These are phyloP conservation scores for Limulus polyphemus DNA, from an alignment of 2,888 invertebrate genomes.

Conservation along the genomic window DNA sequence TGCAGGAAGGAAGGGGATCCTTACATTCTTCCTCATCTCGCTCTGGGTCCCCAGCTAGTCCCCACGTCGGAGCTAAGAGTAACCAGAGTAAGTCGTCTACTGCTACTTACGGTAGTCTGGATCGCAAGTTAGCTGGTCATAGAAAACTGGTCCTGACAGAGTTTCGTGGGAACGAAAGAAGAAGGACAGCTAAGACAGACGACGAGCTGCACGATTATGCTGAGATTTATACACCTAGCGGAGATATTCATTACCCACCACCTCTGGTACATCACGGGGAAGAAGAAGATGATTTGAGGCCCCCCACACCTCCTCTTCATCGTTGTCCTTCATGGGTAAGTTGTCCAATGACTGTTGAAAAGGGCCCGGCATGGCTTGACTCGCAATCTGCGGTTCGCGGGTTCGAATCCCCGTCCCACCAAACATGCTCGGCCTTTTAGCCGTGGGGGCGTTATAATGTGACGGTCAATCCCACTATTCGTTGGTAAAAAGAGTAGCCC, in stretches of 20 bases:
- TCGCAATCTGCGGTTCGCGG: too few relatives aligned
- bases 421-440: too few relatives aligned
- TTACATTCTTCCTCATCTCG: background rate
- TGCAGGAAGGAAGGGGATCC: background rate
- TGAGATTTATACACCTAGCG: slow-evolving; percentile 83
- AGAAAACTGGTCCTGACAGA: slow-evolving; percentile 12
- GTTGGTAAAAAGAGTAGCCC: too few relatives aligned
- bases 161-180: slow-evolving; percentile 11
- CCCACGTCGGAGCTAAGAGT: background rate
- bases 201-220: slow-evolving; percentile 62
- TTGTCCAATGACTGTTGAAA: background rate
- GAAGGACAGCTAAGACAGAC: slow-evolving; percentile 21
- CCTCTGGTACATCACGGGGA: slow-evolving; percentile 3
- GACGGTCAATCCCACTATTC: too few relatives aligned
- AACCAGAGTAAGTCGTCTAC: slow-evolving; percentile 7
- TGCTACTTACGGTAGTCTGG: slow-evolving; percentile 18
- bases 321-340: slow-evolving; percentile 51
- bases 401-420: too few relatives aligned
- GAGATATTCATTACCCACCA: slow-evolving; percentile 42
- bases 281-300: slow-evolving; percentile 7
- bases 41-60: background rate
- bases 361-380: too few relatives aligned
- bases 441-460: too few relatives aligned
- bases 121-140: slow-evolving; percentile 17
- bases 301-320: slow-evolving; percentile 49